These are phyloP conservation scores for Camptogramma bilineatum DNA, from an alignment of 2,888 invertebrate species.

Conservation along the genomic window DNA sequence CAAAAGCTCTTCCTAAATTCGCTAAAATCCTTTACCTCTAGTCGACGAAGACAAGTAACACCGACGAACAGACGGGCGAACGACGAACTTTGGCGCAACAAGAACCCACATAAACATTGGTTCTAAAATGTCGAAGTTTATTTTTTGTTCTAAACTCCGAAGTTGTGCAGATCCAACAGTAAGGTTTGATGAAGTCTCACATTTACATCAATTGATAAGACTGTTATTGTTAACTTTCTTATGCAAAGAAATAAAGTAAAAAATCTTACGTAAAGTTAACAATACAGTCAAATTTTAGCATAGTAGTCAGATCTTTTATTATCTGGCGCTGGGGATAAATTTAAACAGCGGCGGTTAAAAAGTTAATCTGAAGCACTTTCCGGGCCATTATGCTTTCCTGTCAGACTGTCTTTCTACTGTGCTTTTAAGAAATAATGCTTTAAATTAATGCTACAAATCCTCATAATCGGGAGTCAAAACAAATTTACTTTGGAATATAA, in stretches of 20 bases:
- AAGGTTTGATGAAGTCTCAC: not conserved
- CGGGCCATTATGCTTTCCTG: too few relatives aligned
- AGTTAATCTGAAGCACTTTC: not conserved
- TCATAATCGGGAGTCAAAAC: not conserved
- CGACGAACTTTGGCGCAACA: too few relatives aligned
- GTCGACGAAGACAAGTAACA: too few relatives aligned
- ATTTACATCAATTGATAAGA: not conserved
- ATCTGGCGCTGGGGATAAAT: not conserved
- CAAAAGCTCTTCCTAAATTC: too few relatives aligned
- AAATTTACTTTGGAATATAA: not conserved
- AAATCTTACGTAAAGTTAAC: not conserved
- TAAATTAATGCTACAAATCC: constrained; percentile 3
- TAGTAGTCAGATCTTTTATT: not conserved
- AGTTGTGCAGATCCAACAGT: too few relatives aligned
- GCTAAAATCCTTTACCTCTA: too few relatives aligned
- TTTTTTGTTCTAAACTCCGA: too few relatives aligned
- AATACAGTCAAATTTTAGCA: not conserved
- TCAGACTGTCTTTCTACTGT: not conserved
- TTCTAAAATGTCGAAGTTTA: too few relatives aligned
- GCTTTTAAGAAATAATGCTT: not conserved
- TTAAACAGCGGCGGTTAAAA: not conserved
- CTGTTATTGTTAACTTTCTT: too few relatives aligned
- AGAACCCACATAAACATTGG: too few relatives aligned
- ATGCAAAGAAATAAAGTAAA: too few relatives aligned
- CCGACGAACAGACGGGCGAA: too few relatives aligned